Percentiles rank a stretch among this genome's conserved stretches.
Conservation (phyloP, 2,113 vertebrate species). For the Electrona antarctica region DNA sequence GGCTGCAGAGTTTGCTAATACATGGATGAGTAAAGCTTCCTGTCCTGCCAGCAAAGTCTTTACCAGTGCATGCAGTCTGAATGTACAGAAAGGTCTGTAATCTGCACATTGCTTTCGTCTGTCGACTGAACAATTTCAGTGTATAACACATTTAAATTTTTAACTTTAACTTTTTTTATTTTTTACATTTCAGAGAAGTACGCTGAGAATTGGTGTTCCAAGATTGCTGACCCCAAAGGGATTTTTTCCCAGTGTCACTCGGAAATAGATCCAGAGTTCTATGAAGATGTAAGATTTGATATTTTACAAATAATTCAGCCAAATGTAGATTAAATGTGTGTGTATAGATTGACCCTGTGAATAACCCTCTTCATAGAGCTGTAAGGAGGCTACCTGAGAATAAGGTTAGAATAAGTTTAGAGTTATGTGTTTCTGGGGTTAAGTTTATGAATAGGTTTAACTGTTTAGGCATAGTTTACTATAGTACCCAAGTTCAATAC, state of each 20-base stretch:
- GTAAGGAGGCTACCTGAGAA: constrained; percentile 91
- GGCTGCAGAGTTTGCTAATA: constrained; percentile 83
- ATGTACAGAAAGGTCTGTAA: constrained; percentile 83
- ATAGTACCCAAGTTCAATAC: no score
- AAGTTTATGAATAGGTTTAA: no score
- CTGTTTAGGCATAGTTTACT: no score
- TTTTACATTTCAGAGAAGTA: constrained; percentile 83
- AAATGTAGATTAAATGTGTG: background rate
- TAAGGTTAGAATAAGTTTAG: no score
- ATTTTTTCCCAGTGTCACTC: constrained; percentile 86
- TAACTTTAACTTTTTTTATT: background rate
- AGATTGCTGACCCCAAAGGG: constrained; percentile 74
- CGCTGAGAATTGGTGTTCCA: constrained; percentile 86
- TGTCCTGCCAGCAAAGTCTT: constrained; percentile 79
- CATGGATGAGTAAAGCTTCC: constrained; percentile 80
- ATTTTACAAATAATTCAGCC: background rate
- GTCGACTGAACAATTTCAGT: no score
- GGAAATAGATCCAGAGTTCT: constrained; percentile 78
- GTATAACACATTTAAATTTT: no score
- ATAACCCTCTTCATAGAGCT: constrained; percentile 76
- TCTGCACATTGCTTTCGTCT: no score
- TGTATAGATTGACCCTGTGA: background rate
- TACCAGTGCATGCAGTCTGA: constrained; percentile 84
- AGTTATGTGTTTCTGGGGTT: no score
- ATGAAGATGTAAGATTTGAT: constrained; percentile 78